phyloP scores from a whole-genome alignment of 2,797 vertebrate species.

The Pteropus rufus region DNA sequence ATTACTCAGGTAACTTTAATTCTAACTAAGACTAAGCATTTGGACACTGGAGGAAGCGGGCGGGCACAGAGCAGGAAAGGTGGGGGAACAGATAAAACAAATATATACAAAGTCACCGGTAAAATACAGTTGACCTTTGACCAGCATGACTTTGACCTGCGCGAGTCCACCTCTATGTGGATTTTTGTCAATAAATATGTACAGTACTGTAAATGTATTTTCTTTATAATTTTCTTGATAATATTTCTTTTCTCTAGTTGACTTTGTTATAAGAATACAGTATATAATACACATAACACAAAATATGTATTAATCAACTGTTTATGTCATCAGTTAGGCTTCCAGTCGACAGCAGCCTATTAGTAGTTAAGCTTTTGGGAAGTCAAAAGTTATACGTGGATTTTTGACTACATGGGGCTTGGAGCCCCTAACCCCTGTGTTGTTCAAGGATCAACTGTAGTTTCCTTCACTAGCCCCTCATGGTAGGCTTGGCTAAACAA shows the following conservation, averaged over 20 bases:
- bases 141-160: not conserved
- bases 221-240: not conserved
- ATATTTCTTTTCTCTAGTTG: not conserved
- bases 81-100: no score
- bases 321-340: not conserved
- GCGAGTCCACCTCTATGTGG: not conserved
- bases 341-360: not conserved
- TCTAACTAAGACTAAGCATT: not conserved
- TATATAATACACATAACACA: not conserved
- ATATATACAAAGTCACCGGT: not conserved
- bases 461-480: not conserved
- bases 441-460: not conserved
- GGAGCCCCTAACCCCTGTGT: not conserved
- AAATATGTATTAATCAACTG: not conserved
- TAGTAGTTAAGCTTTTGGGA: not conserved
- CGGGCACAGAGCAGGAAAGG: not conserved
- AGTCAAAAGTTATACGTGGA: not conserved
- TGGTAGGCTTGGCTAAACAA: not conserved
- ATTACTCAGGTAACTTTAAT: slow-evolving; percentile 93
- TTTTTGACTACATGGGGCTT: not conserved
- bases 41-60: not conserved
- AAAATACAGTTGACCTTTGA: not conserved
- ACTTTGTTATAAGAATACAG: not conserved
- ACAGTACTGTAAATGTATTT: not conserved
- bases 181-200: not conserved